These are phyloP conservation scores for Pyrrhosoma nymphula DNA, from an alignment of 2,888 invertebrate species.

Conservation along the genomic window DNA sequence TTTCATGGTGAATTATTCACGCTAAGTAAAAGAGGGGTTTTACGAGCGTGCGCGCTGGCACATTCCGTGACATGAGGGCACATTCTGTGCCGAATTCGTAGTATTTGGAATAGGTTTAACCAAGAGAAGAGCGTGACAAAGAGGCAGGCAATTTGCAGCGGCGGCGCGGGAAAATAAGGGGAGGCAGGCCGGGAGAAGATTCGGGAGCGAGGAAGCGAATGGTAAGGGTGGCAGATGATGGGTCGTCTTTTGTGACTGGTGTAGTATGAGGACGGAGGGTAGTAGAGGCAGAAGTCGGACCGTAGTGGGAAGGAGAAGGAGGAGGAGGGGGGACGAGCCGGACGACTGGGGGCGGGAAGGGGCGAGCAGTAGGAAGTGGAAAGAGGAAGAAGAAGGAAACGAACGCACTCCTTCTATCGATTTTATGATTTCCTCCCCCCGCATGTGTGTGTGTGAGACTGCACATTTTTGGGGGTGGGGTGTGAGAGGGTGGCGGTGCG, in stretches of 20 bases:
- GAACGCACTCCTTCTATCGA: constrained; percentile 64
- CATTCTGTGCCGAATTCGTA: too few species aligned
- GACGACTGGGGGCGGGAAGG: neutral
- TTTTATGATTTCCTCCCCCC: constrained; percentile 60
- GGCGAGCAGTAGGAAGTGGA: neutral
- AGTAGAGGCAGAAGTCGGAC: neutral
- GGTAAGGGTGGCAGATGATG: constrained; percentile 19
- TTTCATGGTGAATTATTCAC: too few species aligned
- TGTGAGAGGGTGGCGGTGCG: too few species aligned
- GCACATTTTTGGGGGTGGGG: neutral
- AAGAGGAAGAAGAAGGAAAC: constrained; percentile 47
- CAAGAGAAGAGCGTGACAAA: too few species aligned
- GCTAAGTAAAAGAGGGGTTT: too few species aligned
- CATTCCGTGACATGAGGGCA: too few species aligned
- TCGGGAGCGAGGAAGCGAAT: neutral
- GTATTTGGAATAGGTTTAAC: too few species aligned
- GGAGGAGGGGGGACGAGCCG: neutral
- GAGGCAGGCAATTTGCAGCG: neutral
- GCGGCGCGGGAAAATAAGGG: neutral
- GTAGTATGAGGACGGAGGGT: neutral
- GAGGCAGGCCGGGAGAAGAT: neutral
- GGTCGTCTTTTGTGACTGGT: neutral
- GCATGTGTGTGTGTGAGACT: neutral
- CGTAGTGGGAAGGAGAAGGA: neutral
- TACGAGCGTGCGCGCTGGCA: too few species aligned